Conservation (phyloP, 2,113 vertebrate genomes). For the Microtus ochrogaster region DNA sequence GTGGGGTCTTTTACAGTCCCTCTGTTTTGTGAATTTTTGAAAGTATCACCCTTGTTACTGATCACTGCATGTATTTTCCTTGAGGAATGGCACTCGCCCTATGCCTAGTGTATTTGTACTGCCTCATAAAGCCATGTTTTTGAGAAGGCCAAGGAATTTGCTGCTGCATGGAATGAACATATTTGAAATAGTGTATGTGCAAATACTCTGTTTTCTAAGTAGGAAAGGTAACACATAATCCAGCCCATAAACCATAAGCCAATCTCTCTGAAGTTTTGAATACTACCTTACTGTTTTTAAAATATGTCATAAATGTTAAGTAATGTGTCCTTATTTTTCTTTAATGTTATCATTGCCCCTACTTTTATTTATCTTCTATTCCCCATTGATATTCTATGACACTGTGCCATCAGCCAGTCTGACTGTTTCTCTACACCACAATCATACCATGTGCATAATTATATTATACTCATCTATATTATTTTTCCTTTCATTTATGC, state of each 20-base stretch:
- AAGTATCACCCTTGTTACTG: neutral
- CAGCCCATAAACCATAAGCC: slow-evolving; percentile 40
- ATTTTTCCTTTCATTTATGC: neutral
- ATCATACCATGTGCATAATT: too few species aligned
- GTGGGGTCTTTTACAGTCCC: neutral
- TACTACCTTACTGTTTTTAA: slow-evolving; percentile 54
- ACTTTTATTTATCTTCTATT: neutral
- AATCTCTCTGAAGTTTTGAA: slow-evolving; percentile 55
- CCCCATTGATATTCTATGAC: neutral
- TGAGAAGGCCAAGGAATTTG: slow-evolving; percentile 18
- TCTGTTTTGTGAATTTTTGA: neutral
- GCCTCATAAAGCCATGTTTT: neutral
- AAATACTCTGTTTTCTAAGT: neutral
- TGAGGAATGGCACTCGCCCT: neutral
- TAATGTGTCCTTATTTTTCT: neutral
- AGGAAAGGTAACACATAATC: slow-evolving; percentile 45
- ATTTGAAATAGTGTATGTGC: slow-evolving; percentile 10
- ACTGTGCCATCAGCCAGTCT: neutral
- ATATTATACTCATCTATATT: neutral
- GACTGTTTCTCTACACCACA: neutral
- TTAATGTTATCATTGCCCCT: neutral
- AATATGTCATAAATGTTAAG: slow-evolving; percentile 47
- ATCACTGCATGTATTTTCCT: slow-evolving; percentile 20
- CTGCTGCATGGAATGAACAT: slow-evolving; percentile 45
- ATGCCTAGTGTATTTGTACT: slow-evolving; percentile 22